phyloP scores from a whole-genome alignment of 30 jellyfish, hydroid and myxozoan species.

The Rhopilema esculentum region DNA sequence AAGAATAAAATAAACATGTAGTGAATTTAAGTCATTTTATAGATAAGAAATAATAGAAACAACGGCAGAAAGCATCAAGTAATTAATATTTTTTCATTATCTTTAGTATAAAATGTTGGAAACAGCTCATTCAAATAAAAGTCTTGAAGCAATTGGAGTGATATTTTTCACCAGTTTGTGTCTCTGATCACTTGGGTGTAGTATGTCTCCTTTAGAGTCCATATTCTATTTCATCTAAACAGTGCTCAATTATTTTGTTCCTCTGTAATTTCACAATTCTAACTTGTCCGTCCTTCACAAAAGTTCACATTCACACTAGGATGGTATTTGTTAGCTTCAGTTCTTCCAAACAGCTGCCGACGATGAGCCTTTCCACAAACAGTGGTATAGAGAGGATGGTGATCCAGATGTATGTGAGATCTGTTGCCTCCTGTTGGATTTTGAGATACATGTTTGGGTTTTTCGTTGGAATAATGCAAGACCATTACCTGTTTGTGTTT shows the following conservation, averaged over 20 bases:
- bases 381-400: too few species aligned
- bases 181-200: neutral
- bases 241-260: too few species aligned
- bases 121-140: conserved; percentile 17
- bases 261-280: too few species aligned
- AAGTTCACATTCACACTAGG: too few species aligned
- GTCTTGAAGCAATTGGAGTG: neutral
- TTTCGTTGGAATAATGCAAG: conserved; percentile 24
- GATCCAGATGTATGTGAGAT: conserved; percentile 30
- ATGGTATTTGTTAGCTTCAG: too few species aligned
- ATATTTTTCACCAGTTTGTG: neutral
- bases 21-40: neutral
- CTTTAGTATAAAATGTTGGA: conserved; percentile 26
- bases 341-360: too few species aligned
- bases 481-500: conserved; percentile 39
- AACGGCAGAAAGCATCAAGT: neutral
- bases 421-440: conserved; percentile 38
- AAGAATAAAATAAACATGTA: neutral
- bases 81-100: neutral
- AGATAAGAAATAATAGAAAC: neutral
- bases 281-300: too few species aligned
- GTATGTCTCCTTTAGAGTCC: neutral
- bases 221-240: too few species aligned
- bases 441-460: conserved; percentile 10
- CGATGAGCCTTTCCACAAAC: too few species aligned